Conservation (phyloP, 2,113 vertebrate species). For the Perognathus longimembris region DNA sequence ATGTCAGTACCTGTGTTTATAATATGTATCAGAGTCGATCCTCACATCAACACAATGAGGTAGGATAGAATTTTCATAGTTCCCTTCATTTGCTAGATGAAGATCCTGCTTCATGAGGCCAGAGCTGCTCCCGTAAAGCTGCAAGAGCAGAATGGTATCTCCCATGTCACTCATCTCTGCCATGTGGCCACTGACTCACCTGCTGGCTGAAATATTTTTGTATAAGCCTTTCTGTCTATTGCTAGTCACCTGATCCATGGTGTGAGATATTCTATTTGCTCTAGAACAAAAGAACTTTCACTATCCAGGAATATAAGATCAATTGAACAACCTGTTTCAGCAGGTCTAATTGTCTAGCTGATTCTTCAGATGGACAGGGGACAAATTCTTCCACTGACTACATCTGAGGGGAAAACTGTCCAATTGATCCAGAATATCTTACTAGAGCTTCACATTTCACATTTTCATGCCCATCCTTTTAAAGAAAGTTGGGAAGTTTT, state of each 20-base stretch:
- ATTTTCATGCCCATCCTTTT: neutral
- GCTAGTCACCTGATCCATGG: neutral
- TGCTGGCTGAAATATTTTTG: neutral
- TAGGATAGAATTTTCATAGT: neutral
- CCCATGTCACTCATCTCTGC: no score
- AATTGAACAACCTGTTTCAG: neutral
- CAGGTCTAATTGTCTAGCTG: no score
- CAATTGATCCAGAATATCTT: neutral
- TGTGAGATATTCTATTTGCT: neutral
- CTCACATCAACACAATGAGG: neutral
- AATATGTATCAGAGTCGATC: neutral
- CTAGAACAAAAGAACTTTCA: neutral
- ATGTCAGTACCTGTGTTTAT: neutral
- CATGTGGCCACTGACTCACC: neutral
- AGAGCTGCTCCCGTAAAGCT: neutral
- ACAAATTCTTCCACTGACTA: neutral
- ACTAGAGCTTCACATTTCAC: neutral
- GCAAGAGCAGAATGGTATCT: rapidly evolving
- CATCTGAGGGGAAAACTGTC: neutral
- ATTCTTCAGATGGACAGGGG: neutral
- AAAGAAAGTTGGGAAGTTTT: neutral
- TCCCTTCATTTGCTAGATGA: neutral
- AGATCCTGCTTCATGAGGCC: neutral
- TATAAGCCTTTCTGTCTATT: neutral
- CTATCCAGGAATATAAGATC: neutral